Conservation (phyloP, 2,113 vertebrate genomes). For the Promerops cafer region DNA sequence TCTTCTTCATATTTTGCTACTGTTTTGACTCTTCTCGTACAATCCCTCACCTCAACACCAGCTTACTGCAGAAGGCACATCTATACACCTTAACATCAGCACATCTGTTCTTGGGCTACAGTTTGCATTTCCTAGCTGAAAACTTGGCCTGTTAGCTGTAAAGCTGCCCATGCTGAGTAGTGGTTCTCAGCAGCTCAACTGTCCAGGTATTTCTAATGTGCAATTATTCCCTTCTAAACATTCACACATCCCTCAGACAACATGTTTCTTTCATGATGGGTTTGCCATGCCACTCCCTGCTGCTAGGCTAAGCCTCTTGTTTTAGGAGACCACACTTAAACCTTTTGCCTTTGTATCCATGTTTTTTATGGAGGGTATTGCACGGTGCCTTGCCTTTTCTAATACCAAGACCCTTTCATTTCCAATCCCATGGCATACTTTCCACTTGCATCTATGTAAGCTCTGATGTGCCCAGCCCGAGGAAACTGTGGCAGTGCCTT, state of each 20-base stretch:
- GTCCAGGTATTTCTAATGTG: background rate
- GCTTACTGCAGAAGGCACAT: background rate
- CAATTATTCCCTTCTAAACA: background rate
- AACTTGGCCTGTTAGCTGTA: background rate
- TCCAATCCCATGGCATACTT: background rate
- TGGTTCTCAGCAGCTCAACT: background rate
- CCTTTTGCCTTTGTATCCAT: background rate
- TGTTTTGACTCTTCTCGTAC: background rate
- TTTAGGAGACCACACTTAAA: background rate
- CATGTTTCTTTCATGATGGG: rapidly evolving
- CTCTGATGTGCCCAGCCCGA: background rate
- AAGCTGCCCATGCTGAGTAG: background rate
- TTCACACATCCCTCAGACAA: background rate
- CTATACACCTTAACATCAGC: background rate
- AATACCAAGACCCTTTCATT: background rate
- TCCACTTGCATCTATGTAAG: background rate
- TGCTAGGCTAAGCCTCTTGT: background rate
- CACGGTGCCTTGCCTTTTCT: background rate
- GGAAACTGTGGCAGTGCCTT: background rate
- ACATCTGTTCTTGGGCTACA: background rate
- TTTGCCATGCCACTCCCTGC: background rate
- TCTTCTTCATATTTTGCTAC: background rate
- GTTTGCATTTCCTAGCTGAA: background rate
- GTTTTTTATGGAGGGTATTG: background rate
- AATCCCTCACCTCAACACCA: background rate